A percentile compares a stretch with the other conserved stretches of the same genome.
Conservation (phyloP, 1,140 invertebrate species). For the Drosophila ficusphila region DNA sequence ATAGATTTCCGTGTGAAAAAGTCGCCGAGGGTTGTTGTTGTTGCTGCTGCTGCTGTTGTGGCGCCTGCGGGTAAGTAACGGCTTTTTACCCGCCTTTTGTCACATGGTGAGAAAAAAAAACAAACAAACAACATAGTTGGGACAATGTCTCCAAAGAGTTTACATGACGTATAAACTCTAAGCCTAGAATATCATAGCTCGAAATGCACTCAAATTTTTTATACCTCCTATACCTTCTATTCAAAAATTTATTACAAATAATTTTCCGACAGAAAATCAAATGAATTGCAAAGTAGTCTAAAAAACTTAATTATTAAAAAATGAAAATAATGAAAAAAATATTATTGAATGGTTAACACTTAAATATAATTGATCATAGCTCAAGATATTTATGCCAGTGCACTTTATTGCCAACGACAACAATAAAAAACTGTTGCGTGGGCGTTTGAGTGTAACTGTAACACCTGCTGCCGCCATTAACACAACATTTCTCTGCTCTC, state of each 20-base stretch:
- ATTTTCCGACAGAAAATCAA: no score
- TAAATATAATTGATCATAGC: neutral
- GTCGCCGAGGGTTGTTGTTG: constrained; percentile 40
- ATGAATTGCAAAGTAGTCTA: no score
- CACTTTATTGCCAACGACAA: constrained; percentile 15
- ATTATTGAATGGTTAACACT: no score
- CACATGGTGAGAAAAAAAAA: constrained; percentile 5
- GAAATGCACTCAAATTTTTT: neutral
- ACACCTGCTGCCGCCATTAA: constrained; percentile 44
- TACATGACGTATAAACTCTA: neutral
- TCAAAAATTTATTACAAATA: no score
- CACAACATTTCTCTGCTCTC: constrained; percentile 37
- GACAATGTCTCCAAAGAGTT: neutral
- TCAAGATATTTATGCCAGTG: constrained; percentile 4
- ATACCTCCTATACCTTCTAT: no score
- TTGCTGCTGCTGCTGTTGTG: constrained; percentile 1
- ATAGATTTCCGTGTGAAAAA: constrained; percentile 58
- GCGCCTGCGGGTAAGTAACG: constrained; percentile 67
- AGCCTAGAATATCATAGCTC: no score
- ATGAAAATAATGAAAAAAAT: no score
- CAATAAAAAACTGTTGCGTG: constrained; percentile 33
- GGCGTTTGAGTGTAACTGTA: constrained; percentile 48
- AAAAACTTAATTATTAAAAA: no score
- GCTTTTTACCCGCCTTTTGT: constrained; percentile 16
- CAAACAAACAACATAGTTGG: neutral